These are phyloP conservation scores for Rhinichthys osculus DNA, from an alignment of 2,797 vertebrate genomes.

Conservation along the genomic window DNA sequence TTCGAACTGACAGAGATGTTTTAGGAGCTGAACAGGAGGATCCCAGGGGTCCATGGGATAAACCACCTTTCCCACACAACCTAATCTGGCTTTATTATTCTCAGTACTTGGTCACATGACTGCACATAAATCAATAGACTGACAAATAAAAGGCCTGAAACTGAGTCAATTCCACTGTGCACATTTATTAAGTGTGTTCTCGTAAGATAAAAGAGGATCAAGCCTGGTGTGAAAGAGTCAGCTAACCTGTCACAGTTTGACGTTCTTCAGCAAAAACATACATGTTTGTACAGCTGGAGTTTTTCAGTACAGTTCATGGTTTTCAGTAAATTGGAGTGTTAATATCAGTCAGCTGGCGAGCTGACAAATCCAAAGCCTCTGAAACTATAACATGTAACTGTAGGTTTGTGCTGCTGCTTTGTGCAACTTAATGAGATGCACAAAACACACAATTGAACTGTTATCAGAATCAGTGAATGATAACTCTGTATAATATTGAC, in stretches of 20 bases:
- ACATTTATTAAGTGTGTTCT: constrained; percentile 4
- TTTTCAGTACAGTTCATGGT: constrained; percentile 30
- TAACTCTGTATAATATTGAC: background rate
- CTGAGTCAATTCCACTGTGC: background rate
- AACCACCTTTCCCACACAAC: constrained; percentile 27
- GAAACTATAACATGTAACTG: constrained; percentile 55
- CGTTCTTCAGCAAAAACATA: constrained; percentile 28
- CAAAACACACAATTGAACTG: background rate
- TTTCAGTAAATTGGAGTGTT: constrained; percentile 48
- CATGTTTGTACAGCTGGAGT: constrained; percentile 57
- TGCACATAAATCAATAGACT: constrained; percentile 34
- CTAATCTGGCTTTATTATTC: constrained; percentile 27
- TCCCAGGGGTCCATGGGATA: constrained; percentile 1
- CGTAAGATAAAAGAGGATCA: constrained; percentile 11
- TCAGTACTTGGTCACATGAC: constrained; percentile 17
- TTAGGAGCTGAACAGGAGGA: background rate
- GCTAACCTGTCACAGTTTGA: constrained; percentile 44
- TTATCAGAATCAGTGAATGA: background rate
- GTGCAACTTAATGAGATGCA: background rate
- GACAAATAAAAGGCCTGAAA: constrained; percentile 25
- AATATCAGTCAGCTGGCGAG: constrained; percentile 51
- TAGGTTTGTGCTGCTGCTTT: constrained; percentile 8
- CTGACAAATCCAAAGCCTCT: constrained; percentile 45
- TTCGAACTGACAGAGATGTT: constrained; percentile 2
- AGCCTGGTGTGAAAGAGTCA: constrained; percentile 13